phyloP scores from a whole-genome alignment of 2,797 vertebrate species.

The Argyrosomus regius region DNA sequence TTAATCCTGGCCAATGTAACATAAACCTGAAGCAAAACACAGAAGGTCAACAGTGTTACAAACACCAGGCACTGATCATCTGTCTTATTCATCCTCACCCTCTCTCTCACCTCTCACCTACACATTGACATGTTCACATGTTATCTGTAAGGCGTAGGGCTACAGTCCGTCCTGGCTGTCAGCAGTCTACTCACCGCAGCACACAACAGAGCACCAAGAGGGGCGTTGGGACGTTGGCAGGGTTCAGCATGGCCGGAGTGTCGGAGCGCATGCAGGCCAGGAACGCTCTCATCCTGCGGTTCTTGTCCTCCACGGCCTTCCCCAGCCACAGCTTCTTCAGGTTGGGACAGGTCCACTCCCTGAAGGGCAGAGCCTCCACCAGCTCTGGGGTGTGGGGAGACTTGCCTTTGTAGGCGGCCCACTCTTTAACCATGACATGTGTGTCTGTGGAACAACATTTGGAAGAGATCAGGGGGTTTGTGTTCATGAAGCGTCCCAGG shows the following conservation, averaged over 20 bases:
- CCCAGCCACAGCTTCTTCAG: conserved; percentile 96
- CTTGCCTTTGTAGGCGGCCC: conserved; percentile 97
- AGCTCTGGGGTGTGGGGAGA: conserved; percentile 96
- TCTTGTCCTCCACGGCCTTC: conserved; percentile 96
- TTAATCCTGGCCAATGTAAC: conserved; percentile 97
- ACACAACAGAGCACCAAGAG: conserved; percentile 98
- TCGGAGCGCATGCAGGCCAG: conserved; percentile 97
- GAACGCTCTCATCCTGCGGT: conserved; percentile 95
- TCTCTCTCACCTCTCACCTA: conserved; percentile 7
- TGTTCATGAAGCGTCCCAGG: background rate
- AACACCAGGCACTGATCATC: conserved; percentile 58
- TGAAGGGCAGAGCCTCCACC: conserved; percentile 95
- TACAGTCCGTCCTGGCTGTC: background rate
- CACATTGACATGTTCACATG: background rate
- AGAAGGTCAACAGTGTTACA: conserved; percentile 77
- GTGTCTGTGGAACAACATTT: conserved; percentile 81
- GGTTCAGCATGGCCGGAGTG: conserved; percentile 96
- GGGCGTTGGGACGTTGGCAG: conserved; percentile 92
- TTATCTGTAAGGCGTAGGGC: background rate
- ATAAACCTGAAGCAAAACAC: conserved; percentile 91
- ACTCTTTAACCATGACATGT: conserved; percentile 95
- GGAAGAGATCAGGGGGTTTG: background rate
- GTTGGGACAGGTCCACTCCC: conserved; percentile 97
- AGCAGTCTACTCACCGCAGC: conserved; percentile 87
- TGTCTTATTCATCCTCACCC: conserved; percentile 22